Evolutionary conservation across 2,888 invertebrate species (phyloP), one percentile per base, ranked within the genome.

Genomic region (Portevinia maculata): DNA sequence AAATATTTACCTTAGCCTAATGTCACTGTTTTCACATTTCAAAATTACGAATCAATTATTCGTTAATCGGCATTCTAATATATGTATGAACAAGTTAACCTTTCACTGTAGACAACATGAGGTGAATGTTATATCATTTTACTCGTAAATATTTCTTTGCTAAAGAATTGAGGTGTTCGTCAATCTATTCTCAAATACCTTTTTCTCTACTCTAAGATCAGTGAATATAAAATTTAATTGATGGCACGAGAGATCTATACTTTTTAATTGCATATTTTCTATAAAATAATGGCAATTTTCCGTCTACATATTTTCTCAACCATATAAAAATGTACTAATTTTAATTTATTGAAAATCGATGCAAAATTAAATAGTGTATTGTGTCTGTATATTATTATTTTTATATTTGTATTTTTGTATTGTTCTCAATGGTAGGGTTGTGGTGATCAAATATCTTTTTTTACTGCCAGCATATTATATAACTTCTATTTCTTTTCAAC

Each of bases 401-500:
- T 7, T 32, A 24, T 21, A 9, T 7, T 24, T 15, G 9, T 41
- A 34, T 9, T 19, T 30, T 71, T 53, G 39, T 46, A 53, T 37
- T 53, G 53, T 73, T 46, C 53, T 46, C 53, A 28, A 62, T 37
- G 53, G 24, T 44, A 44, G 24, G 24, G 32, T 24, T 17, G 17
- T 5, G 13, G 9, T 67, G 55, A 37, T 55, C 9, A 53, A 53
- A 53, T 41, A 53, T 13, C 24, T 41, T 9, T 19, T 32, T 44
- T 21, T 53, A 30, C 21, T 32, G 11, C 6, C 7, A 39, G n/a
- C 48, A 41, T 15, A 32, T 53, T 71, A 7, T 21, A 44, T 52
- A 71, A 62, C 62, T 57, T 9, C 37, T 37, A 44, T 59, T 34
- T 62, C 17, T 39, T 50, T 17, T 64, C 17, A 34, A 24, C 57